Evolutionary conservation across 2,113 vertebrate species (phyloP), one percentile per base, ranked within the genome.

Genomic region (Geothlypis trichas): DNA sequence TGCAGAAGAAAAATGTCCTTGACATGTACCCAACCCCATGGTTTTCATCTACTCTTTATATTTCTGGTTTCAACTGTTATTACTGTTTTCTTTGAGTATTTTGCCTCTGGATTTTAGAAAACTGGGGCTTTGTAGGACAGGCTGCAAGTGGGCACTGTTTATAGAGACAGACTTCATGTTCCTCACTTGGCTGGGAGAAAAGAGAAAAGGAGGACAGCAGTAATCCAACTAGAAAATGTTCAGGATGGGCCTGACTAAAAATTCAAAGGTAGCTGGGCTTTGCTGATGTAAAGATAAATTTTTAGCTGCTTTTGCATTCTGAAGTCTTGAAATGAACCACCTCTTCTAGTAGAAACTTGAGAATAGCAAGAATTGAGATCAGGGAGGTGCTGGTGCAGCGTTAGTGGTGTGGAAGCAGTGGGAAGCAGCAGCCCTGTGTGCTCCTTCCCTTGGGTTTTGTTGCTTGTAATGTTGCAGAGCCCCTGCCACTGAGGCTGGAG

Each of bases 21-120:
- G 39, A n/a, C 3, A 0, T 27, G 4, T 15, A 39, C 37, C 17
- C 17, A n/a, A 7, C 3, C 5, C 8, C 4, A 1, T 1, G 0
- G 17, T 61, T 89, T 77, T 47, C 2, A 41, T 35, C 46, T 66
- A 31, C 27, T 72, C 10, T 52, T 75, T 75, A 0, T 27, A 21
- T 75, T 87, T 84, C 44, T 89, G 16, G 7, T 63, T 62, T 51
- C 42, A 65, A 7, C 26, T 47, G 23, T 35, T 49, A 8, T 42
- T 63, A 37, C 21, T 5, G 4, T 84, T 62, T 90, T 76, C 4
- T 4, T 23, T n/a, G 7, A 49, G 6, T 23, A 28, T 63, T 37
- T 85, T 85, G 12, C n/a, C 3, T 63, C n/a, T 73, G 41, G 16
- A 27, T 69, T 69, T 88, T 35, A 58, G 51, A 23, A 71, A n/a